Percentiles rank a stretch among this genome's conserved stretches.
phyloP scores from a whole-genome alignment of 2,797 vertebrate species.

The Okamejei kenojei region DNA sequence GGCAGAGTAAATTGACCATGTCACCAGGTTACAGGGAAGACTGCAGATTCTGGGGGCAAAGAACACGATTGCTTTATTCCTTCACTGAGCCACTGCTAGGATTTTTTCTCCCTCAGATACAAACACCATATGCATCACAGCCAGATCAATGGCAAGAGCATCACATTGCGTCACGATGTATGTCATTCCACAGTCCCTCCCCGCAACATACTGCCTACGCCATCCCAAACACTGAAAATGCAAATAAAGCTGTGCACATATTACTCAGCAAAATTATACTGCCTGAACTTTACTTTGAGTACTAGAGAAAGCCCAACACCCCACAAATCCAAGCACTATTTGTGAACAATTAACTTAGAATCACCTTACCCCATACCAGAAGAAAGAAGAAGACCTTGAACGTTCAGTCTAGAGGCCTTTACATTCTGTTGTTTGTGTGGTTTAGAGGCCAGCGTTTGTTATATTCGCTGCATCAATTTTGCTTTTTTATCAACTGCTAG shows the following conservation, averaged over 20 bases:
- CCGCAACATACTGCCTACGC: neutral
- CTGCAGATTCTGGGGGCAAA: conserved; percentile 4
- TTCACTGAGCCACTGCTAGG: neutral
- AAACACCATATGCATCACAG: conserved; percentile 33
- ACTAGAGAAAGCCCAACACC: too few relatives aligned
- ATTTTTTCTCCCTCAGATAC: neutral
- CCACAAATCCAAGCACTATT: too few relatives aligned
- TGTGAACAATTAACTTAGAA: neutral
- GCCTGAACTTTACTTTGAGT: neutral
- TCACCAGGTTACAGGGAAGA: conserved; percentile 21
- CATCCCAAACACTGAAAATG: neutral
- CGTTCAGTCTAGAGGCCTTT: neutral
- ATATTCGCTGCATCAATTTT: neutral
- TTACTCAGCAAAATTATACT: neutral
- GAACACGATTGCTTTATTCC: neutral
- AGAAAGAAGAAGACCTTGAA: neutral
- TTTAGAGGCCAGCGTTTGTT: neutral
- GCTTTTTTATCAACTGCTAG: neutral
- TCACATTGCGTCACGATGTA: conserved; percentile 23
- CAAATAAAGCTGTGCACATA: neutral
- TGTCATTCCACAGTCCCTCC: conserved; percentile 16
- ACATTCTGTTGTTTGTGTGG: neutral
- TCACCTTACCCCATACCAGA: neutral
- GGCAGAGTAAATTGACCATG: conserved; percentile 21
- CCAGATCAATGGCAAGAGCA: conserved; percentile 25